These are phyloP conservation scores for Cairina moschata DNA, from an alignment of 2,113 vertebrate genomes.

Conservation along the genomic window DNA sequence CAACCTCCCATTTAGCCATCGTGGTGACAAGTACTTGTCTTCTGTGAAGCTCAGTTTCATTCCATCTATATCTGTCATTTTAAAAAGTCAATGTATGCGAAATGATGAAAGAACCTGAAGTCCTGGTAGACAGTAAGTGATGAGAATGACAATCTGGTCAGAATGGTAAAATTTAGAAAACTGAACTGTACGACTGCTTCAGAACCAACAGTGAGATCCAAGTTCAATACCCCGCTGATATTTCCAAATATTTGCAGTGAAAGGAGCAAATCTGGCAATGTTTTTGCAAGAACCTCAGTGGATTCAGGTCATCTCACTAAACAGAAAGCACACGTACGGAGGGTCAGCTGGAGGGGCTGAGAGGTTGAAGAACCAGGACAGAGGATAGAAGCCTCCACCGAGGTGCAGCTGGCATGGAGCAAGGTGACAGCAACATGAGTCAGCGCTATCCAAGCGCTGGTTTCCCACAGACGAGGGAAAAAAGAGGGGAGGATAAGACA, in stretches of 20 bases:
- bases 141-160: background rate
- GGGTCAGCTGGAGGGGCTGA: background rate
- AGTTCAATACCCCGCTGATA: fast-evolving
- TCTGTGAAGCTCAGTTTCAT: background rate
- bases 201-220: background rate
- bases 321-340: background rate
- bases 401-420: background rate
- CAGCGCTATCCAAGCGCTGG: background rate
- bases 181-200: background rate
- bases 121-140: background rate
- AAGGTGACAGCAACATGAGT: background rate
- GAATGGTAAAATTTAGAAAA: background rate
- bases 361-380: background rate
- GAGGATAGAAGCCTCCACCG: background rate
- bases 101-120: background rate
- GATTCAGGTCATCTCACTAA: background rate
- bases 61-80: background rate
- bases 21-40: background rate
- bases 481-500: background rate
- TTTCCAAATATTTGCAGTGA: background rate
- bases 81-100: background rate
- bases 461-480: background rate
- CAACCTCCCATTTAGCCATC: background rate
- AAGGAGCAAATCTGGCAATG: background rate
- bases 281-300: background rate